Percentiles rank a stretch among this genome's conserved stretches.
Conservation (phyloP, 2,113 vertebrate species). For the Garra rufa region DNA sequence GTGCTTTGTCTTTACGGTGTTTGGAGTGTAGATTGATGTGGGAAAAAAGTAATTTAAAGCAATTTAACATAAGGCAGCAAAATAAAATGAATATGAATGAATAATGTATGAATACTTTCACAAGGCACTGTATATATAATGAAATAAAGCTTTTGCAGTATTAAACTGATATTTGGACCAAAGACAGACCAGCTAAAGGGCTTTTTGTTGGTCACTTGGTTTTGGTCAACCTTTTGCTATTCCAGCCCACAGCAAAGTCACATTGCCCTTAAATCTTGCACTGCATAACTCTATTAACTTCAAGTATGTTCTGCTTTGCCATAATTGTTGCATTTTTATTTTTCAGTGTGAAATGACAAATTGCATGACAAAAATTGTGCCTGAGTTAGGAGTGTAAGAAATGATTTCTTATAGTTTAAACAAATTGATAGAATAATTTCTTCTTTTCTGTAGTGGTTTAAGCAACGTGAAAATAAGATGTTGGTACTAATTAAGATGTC, state of each 20-base stretch:
- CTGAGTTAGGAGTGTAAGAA: neutral
- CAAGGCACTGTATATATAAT: too few species aligned
- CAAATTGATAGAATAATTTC: neutral
- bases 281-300: neutral
- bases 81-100: too few species aligned
- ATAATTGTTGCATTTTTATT: neutral
- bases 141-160: neutral
- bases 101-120: too few species aligned
- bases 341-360: neutral
- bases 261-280: neutral
- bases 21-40: too few species aligned
- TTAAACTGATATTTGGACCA: neutral
- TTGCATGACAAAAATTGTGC: neutral
- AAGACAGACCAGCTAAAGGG: neutral
- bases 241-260: neutral
- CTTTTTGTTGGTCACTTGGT: neutral
- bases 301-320: neutral
- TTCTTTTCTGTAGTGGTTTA: neutral
- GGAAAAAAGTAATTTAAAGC: too few species aligned
- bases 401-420: neutral
- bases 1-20: too few species aligned
- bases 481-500: slow-evolving; percentile 79
- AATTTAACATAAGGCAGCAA: too few species aligned
- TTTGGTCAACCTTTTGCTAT: neutral
- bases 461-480: slow-evolving; percentile 65